phyloP scores from a whole-genome alignment of 2,113 vertebrate species.

The Antennarius striatus region DNA sequence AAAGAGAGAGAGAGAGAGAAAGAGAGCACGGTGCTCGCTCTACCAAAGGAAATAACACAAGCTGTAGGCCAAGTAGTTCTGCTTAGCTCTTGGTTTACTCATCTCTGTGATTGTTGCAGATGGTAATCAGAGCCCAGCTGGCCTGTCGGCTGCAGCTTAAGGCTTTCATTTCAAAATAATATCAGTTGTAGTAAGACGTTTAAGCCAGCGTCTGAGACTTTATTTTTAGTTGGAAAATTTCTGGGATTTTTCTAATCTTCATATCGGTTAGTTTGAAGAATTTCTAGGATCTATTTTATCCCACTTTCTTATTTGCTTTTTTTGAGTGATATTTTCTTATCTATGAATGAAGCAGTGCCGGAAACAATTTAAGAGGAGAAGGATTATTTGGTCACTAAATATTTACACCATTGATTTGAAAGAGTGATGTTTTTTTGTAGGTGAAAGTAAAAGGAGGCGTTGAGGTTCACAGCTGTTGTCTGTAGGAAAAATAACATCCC shows the following conservation, averaged over 20 bases:
- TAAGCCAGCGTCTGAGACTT: constrained; percentile 33
- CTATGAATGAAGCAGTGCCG: background rate
- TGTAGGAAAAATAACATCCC: constrained; percentile 23
- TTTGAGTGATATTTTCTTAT: background rate
- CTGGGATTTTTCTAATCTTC: constrained; percentile 9
- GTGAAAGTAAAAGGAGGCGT: constrained; percentile 17
- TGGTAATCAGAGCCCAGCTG: constrained; percentile 66
- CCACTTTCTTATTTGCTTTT: background rate
- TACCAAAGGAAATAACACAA: constrained; percentile 47
- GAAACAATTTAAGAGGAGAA: background rate
- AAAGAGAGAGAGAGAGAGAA: too few relatives aligned
- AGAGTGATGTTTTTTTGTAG: constrained; percentile 4
- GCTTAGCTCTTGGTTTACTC: constrained; percentile 44
- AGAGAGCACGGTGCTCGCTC: constrained; percentile 33
- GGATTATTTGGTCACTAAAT: background rate
- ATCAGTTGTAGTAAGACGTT: constrained; percentile 39
- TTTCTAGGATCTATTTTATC: background rate
- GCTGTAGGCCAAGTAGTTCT: constrained; percentile 46
- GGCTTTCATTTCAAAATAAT: constrained; percentile 52
- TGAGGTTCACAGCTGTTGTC: constrained; percentile 54
- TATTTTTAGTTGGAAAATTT: constrained; percentile 28
- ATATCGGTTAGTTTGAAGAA: background rate
- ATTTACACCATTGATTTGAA: background rate
- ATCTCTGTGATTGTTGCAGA: constrained; percentile 64
- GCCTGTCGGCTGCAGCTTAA: constrained; percentile 36